Evolutionary conservation across 2,797 vertebrate species (phyloP), one percentile per base, ranked within the genome.

Genomic region (Apogon hyalosoma): DNA sequence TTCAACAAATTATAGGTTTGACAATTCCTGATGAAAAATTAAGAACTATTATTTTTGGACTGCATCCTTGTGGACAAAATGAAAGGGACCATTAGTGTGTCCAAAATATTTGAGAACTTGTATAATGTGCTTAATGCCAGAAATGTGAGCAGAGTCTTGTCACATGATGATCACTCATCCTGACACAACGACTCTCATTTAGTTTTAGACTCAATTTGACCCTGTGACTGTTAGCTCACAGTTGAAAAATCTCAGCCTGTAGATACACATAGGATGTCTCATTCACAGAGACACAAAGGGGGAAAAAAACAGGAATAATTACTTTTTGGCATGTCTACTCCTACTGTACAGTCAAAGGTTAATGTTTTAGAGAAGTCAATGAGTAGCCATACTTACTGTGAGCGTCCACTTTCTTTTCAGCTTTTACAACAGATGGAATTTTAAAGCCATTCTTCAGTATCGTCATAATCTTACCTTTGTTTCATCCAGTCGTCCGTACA

Each of bases 401-500:
- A 10, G 14, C 2, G 18, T 47, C 2, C 4, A 2, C 14, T 28
- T 40, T 15, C 5, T 24, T 36, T 62, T 7, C 19, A 52, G 28
- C 11, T 6, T 28, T 28, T 28, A 28, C 24, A 28, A 28, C 24
- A 28, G 24, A 1, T 6, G 24, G 24, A 28, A 28, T 28, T 28
- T 28, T 6, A 28, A 28, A 28, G 24, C 24, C 24, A 6, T 28
- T 28, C 24, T 28, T 28, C 24, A 28, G 5, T 28, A 28, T 28
- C 6, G 5, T 28, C 24, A 28, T 6, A 28, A 28, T 28, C 24
- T 28, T 42, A 98, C 98, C 95, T 96, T 97, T 2, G 94, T 96
- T 81, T 96, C 91, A 56, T 97, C 94, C 62, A 99, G 91, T 1
- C 90, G 94, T 40, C 94, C 94, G 40, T 96, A 99, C 59, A 98